Conservation (phyloP, 2,888 invertebrate genomes). For the Eupithecia exiguata region DNA sequence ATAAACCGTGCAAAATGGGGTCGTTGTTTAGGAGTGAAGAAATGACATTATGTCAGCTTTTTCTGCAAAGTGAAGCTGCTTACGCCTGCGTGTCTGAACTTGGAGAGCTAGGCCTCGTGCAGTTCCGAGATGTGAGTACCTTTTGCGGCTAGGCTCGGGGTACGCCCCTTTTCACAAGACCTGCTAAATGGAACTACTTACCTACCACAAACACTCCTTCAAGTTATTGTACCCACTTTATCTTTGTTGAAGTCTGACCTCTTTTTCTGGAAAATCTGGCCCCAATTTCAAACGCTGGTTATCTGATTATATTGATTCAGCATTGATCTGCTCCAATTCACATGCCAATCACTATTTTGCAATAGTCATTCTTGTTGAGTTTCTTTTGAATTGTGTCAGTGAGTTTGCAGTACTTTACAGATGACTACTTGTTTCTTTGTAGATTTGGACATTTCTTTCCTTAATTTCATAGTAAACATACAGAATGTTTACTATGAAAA, state of each 20-base stretch:
- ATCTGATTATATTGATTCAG: conserved; percentile 44
- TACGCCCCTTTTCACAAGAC: conserved; percentile 42
- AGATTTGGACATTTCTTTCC: background rate
- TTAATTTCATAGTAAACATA: background rate
- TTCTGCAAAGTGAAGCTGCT: conserved; percentile 98
- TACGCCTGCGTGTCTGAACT: conserved; percentile 99
- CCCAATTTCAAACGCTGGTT: conserved; percentile 47
- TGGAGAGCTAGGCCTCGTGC: conserved; percentile 98
- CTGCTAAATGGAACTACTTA: background rate
- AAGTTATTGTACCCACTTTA: conserved; percentile 2
- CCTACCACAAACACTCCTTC: background rate
- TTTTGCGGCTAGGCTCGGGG: conserved; percentile 21
- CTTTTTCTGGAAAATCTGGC: conserved; percentile 51
- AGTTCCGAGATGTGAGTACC: conserved; percentile 95
- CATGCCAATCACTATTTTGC: conserved; percentile 17
- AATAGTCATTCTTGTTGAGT: conserved; percentile 7
- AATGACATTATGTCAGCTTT: conserved; percentile 99
- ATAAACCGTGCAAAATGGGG: conserved; percentile 86
- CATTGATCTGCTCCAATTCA: conserved; percentile 22
- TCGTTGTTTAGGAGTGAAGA: conserved; percentile 98
- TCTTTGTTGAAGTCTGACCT: conserved; percentile 57
- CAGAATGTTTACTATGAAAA: too few species aligned
- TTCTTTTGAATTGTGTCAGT: background rate
- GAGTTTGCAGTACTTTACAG: background rate
- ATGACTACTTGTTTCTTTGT: background rate